These are phyloP conservation scores for Podilymbus podiceps DNA, from an alignment of 2,113 vertebrate genomes.

Conservation along the genomic window DNA sequence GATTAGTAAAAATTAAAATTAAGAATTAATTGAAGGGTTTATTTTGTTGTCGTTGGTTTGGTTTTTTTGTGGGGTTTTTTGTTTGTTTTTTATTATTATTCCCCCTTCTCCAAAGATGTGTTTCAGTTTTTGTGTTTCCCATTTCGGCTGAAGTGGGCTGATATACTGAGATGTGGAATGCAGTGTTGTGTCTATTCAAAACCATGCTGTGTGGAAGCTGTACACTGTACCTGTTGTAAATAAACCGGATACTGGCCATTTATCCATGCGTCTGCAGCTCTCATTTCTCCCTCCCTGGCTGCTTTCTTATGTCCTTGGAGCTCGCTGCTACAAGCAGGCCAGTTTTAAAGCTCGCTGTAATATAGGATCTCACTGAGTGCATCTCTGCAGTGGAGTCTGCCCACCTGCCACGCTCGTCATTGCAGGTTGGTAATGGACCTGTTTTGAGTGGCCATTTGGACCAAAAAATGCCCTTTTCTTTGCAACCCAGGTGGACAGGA, in stretches of 20 bases:
- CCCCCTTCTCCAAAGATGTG: rapidly evolving
- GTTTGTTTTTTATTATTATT: too few species aligned
- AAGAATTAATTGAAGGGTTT: background rate
- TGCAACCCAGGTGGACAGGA: background rate
- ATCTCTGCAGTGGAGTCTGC: background rate
- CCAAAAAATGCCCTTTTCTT: background rate
- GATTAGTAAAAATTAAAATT: background rate
- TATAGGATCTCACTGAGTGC: background rate
- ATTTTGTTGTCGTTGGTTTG: background rate
- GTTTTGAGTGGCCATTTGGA: background rate
- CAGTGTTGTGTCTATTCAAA: background rate
- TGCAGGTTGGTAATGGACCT: background rate
- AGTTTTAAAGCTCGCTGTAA: background rate
- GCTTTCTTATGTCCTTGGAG: background rate
- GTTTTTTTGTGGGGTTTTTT: too few species aligned
- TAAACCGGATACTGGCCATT: background rate
- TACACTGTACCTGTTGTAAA: background rate
- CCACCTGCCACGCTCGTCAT: background rate
- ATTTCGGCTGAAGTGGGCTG: background rate
- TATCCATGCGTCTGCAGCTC: background rate
- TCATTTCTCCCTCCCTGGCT: background rate
- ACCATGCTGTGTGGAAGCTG: background rate
- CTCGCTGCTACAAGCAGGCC: background rate
- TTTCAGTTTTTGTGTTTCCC: background rate
- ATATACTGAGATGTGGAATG: background rate